Conservation (phyloP, 2,888 invertebrate species). For the Micoletzkya japonica region DNA sequence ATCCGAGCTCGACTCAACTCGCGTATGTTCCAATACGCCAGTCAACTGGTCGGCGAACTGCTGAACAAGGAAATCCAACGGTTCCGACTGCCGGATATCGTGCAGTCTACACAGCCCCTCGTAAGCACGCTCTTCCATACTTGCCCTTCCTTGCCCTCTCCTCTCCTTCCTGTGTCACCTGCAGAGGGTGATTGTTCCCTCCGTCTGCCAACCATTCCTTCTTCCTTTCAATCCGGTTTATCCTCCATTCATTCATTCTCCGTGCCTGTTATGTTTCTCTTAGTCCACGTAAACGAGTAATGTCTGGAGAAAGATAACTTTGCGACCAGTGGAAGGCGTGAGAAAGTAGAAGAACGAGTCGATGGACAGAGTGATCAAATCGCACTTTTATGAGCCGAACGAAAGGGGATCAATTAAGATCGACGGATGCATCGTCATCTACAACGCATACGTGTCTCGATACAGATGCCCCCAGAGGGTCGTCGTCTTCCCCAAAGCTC, state of each 20-base stretch:
- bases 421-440: slow-evolving; percentile 57
- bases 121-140: slow-evolving; percentile 22
- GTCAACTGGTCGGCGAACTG: slow-evolving; percentile 46
- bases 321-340: background rate
- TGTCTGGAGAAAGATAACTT: background rate
- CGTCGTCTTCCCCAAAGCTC: slow-evolving; percentile 56
- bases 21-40: slow-evolving; percentile 58
- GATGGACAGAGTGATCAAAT: background rate
- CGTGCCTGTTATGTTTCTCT: background rate
- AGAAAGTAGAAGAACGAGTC: background rate
- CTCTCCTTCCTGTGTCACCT: no score
- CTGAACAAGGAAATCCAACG: slow-evolving; percentile 53
- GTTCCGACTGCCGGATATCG: slow-evolving; percentile 56
- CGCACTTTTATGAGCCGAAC: no score
- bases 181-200: no score
- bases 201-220: no score
- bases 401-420: slow-evolving; percentile 38
- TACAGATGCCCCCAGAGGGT: slow-evolving; percentile 59
- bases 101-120: slow-evolving; percentile 48
- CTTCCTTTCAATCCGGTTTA: no score
- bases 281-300: background rate
- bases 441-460: slow-evolving; percentile 59
- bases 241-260: background rate
- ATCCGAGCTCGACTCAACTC: slow-evolving; percentile 56
- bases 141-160: no score